Percentiles rank a stretch among this genome's conserved stretches.
These are phyloP conservation scores for Miltochrista miniata DNA, from an alignment of 2,888 invertebrate species.

Conservation along the genomic window DNA sequence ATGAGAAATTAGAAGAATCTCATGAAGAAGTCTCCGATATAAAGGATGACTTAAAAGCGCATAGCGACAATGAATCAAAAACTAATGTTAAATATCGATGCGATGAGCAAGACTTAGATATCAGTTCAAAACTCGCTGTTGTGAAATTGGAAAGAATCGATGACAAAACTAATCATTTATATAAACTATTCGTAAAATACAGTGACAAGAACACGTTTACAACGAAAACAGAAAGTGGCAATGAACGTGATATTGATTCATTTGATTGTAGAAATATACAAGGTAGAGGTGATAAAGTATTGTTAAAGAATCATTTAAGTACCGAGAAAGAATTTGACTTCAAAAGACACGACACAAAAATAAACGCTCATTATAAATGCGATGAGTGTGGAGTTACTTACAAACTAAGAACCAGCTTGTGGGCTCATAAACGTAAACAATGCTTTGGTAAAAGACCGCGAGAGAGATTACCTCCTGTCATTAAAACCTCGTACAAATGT, in stretches of 20 bases:
- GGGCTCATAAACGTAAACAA: neutral
- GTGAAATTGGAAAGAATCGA: neutral
- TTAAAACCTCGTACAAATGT: neutral
- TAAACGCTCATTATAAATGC: no score
- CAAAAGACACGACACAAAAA: no score
- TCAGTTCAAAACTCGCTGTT: neutral
- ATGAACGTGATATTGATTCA: neutral
- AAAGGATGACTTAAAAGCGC: no score
- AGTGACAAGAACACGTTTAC: neutral
- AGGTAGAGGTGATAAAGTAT: no score
- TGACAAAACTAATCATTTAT: neutral
- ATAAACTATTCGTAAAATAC: neutral
- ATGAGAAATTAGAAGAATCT: no score
- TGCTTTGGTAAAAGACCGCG: neutral
- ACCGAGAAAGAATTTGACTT: no score
- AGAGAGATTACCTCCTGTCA: neutral
- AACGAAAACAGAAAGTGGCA: neutral
- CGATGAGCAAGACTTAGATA: neutral
- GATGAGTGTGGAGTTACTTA: neutral
- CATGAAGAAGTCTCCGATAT: no score
- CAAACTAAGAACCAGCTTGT: neutral
- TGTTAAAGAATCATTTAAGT: neutral
- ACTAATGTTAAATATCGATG: no score
- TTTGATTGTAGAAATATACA: neutral
- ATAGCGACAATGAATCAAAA: no score